Conservation (phyloP, 2,797 vertebrate species). For the Neosilurus hyrtlii region DNA sequence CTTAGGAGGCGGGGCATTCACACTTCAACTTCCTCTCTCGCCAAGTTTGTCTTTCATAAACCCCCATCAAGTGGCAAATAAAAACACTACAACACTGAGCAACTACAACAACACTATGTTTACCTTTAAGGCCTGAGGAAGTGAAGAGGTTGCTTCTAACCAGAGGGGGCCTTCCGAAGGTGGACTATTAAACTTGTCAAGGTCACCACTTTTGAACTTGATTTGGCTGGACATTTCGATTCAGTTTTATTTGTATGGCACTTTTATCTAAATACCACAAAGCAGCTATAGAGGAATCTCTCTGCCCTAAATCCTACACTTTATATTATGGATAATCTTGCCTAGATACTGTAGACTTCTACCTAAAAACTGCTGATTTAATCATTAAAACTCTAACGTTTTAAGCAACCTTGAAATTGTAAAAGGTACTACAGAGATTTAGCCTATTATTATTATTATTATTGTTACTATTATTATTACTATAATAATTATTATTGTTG, state of each 20-base stretch:
- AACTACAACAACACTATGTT: conserved; percentile 69
- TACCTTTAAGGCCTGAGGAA: neutral
- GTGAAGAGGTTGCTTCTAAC: neutral
- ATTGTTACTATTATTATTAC: too few relatives aligned
- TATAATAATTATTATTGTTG: too few relatives aligned
- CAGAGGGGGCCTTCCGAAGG: neutral
- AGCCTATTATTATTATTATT: too few relatives aligned
- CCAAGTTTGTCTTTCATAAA: conserved; percentile 61
- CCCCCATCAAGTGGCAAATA: conserved; percentile 65
- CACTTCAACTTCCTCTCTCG: conserved; percentile 74
- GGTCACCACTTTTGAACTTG: neutral
- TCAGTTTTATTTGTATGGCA: neutral
- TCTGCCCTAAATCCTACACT: neutral
- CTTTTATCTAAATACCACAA: neutral
- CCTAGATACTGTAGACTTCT: neutral
- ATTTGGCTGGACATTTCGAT: neutral
- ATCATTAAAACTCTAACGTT: neutral
- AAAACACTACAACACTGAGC: conserved; percentile 62
- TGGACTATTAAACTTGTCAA: neutral
- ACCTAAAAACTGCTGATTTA: neutral
- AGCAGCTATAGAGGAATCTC: neutral
- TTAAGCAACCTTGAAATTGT: too few relatives aligned
- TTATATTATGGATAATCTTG: neutral
- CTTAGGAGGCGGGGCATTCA: conserved; percentile 51
- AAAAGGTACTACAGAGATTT: too few relatives aligned